Conservation (phyloP, 2,113 vertebrate species). For the Canis aureus region DNA sequence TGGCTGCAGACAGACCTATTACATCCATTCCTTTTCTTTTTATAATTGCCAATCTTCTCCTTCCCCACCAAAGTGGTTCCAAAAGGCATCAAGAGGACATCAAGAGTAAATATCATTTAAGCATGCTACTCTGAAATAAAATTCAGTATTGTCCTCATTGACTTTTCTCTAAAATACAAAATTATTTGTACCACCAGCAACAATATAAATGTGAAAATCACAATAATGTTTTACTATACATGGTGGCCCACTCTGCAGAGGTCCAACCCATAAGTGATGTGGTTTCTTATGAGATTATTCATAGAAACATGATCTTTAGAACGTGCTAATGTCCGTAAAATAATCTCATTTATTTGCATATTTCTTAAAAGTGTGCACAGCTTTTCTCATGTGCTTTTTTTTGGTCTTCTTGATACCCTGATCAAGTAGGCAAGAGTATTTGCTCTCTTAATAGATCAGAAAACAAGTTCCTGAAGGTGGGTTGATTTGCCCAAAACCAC, state of each 20-base stretch:
- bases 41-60: not conserved
- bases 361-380: constrained; percentile 6
- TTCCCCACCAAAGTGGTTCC: not conserved
- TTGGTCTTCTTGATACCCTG: constrained; percentile 36
- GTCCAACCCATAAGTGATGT: not conserved
- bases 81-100: not conserved
- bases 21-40: not conserved
- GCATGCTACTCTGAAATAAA: not conserved
- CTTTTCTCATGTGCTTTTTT: not conserved
- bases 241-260: not conserved
- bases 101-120: constrained; percentile 29
- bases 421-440: not conserved
- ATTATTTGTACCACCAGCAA: not conserved
- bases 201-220: not conserved
- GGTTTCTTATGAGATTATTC: not conserved
- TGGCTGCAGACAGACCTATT: not conserved
- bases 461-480: not conserved
- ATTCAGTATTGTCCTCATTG: not conserved
- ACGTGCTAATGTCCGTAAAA: not conserved
- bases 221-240: not conserved
- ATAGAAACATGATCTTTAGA: constrained; percentile 40
- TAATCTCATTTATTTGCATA: not conserved
- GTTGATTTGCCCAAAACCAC: not conserved
- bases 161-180: constrained; percentile 36
- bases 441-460: not conserved